phyloP scores from a whole-genome alignment of 2,888 invertebrate genomes.

The Ophion ventricosus region DNA sequence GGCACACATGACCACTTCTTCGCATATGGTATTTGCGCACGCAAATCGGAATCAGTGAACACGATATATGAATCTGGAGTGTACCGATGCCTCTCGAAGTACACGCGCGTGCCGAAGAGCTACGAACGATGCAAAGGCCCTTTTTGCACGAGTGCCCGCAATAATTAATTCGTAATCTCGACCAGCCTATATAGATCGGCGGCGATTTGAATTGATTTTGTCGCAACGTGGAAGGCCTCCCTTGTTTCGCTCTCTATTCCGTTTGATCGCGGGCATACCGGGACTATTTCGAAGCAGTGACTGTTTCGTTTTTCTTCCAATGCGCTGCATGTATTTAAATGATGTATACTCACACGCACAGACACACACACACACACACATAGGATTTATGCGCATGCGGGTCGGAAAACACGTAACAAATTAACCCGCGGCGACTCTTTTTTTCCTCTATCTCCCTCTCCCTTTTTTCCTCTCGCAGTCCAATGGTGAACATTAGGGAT shows the following conservation, averaged over 20 bases:
- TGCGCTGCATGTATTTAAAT: neutral
- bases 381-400: neutral
- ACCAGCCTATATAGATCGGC: neutral
- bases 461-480: slow-evolving; percentile 13
- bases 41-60: slow-evolving; percentile 11
- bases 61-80: neutral
- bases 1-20: neutral
- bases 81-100: neutral
- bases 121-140: neutral
- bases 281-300: slow-evolving; percentile 75
- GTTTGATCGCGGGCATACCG: slow-evolving; percentile 65
- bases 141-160: neutral
- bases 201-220: slow-evolving; percentile 14
- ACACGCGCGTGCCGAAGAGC: neutral
- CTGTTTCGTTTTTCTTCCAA: slow-evolving; percentile 72
- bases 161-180: slow-evolving; percentile 12
- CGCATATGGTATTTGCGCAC: neutral
- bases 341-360: neutral
- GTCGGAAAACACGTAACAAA: neutral
- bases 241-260: slow-evolving; percentile 37
- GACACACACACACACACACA: no score
- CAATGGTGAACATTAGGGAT: slow-evolving; percentile 16
- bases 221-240: slow-evolving; percentile 10
- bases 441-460: slow-evolving; percentile 14
- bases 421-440: slow-evolving; percentile 10